Evolutionary conservation across 2,888 invertebrate species (phyloP).

Genomic region (Mythimna ferrago): DNA sequence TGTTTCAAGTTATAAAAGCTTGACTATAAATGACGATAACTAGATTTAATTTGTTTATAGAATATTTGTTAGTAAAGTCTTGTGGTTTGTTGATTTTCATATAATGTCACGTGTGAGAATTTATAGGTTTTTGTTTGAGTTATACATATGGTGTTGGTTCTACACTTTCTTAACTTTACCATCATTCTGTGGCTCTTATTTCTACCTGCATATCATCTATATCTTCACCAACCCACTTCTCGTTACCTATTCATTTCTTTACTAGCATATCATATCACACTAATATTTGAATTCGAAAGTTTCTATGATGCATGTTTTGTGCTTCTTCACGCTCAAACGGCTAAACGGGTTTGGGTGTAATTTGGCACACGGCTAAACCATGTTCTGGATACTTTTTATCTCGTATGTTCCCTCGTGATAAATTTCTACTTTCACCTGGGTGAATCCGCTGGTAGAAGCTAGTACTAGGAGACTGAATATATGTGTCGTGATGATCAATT

Average conservation of each 20-base stretch:
- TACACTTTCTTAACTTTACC: neutral
- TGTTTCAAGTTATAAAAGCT: conserved; percentile 11
- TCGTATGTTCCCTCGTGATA: no score
- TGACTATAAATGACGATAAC: neutral
- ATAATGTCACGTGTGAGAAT: neutral
- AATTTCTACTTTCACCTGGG: no score
- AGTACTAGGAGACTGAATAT: no score
- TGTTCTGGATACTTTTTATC: no score
- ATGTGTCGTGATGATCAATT: no score
- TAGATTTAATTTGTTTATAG: neutral
- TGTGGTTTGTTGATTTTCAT: neutral
- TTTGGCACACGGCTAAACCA: no score
- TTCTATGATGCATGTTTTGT: no score
- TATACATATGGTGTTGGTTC: neutral
- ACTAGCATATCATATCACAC: neutral
- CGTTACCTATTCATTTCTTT: neutral
- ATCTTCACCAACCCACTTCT: neutral
- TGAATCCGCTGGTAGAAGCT: no score
- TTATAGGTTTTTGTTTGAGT: no score
- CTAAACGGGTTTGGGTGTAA: no score
- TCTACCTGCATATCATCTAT: neutral
- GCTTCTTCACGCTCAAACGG: no score
- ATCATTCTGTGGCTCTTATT: neutral
- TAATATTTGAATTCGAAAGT: no score
- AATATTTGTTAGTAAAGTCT: neutral